Evolutionary conservation across 2,797 vertebrate species (phyloP).

Genomic region (Hafferia zeledoni): DNA sequence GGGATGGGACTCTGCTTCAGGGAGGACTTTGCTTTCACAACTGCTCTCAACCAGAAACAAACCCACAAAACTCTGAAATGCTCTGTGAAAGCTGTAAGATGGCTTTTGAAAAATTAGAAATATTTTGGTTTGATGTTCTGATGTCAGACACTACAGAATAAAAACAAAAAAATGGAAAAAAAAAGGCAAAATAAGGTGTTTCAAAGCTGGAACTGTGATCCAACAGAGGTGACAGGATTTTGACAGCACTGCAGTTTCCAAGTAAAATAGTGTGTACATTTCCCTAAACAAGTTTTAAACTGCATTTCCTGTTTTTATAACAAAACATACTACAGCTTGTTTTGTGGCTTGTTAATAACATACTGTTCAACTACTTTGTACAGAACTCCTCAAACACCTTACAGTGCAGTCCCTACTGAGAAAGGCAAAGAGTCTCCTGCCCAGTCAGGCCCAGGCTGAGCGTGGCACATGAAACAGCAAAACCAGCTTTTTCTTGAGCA

Average conservation of each 20-base stretch:
- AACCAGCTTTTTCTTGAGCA: not conserved
- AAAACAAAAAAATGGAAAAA: too few relatives aligned
- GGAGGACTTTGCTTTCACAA: not conserved
- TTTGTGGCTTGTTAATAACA: not conserved
- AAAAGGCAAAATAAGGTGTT: not conserved
- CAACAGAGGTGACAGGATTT: not conserved
- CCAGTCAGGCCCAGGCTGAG: not conserved
- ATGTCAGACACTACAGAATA: not conserved
- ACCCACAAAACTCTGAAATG: not conserved
- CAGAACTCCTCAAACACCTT: not conserved
- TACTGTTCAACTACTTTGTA: not conserved
- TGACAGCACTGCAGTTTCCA: conserved; percentile 23
- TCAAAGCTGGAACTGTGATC: not conserved
- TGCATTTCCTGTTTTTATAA: not conserved
- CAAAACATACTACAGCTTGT: not conserved
- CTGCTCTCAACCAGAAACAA: not conserved
- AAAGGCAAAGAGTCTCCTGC: not conserved
- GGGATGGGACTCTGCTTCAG: not conserved
- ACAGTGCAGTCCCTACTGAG: not conserved
- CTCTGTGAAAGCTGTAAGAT: not conserved
- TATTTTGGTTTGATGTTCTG: not conserved
- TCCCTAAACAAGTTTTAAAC: conserved; percentile 3
- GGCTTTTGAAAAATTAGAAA: not conserved
- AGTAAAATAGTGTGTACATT: not conserved
- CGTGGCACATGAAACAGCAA: not conserved